A percentile compares a stretch with the other conserved stretches of the same genome.
These are phyloP conservation scores for Callyntrura guangdongensis DNA, from an alignment of 2,888 invertebrate genomes.

Conservation along the genomic window DNA sequence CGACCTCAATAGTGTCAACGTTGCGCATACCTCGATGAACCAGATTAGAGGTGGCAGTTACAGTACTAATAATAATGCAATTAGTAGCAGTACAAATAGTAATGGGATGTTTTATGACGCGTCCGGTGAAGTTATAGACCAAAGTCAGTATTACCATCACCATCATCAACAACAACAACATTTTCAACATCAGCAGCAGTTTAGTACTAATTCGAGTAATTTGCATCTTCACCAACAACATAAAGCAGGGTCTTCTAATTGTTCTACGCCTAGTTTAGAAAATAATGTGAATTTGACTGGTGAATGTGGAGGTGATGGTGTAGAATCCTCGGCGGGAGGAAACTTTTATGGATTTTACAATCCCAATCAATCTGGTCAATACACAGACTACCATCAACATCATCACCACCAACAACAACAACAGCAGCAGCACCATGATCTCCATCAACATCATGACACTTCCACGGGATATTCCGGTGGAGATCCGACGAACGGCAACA, in stretches of 20 bases:
- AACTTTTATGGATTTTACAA: slow-evolving; percentile 78
- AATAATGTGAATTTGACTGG: slow-evolving; percentile 58
- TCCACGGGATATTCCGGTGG: slow-evolving; percentile 37
- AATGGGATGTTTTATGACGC: slow-evolving; percentile 75
- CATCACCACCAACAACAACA: slow-evolving; percentile 74
- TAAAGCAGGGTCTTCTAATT: slow-evolving; percentile 74
- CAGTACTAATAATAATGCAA: slow-evolving; percentile 64
- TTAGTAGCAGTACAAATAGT: slow-evolving; percentile 75
- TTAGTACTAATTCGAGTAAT: slow-evolving; percentile 38
- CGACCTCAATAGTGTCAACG: slow-evolving; percentile 34
- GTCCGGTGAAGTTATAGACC: slow-evolving; percentile 58
- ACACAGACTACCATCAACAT: slow-evolving; percentile 69
- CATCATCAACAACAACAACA: slow-evolving; percentile 74
- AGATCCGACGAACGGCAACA: background rate
- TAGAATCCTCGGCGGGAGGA: slow-evolving; percentile 50
- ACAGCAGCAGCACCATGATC: slow-evolving; percentile 76
- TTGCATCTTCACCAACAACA: slow-evolving; percentile 65
- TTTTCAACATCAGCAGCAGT: slow-evolving; percentile 62
- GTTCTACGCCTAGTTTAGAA: slow-evolving; percentile 69
- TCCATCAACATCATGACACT: slow-evolving; percentile 74
- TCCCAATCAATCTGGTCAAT: slow-evolving; percentile 71
- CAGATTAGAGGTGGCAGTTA: slow-evolving; percentile 55
- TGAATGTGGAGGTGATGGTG: slow-evolving; percentile 56
- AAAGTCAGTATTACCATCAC: slow-evolving; percentile 71
- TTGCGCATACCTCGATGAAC: slow-evolving; percentile 55